Conservation (phyloP, 2,797 vertebrate species). For the Graptemys geographica region DNA sequence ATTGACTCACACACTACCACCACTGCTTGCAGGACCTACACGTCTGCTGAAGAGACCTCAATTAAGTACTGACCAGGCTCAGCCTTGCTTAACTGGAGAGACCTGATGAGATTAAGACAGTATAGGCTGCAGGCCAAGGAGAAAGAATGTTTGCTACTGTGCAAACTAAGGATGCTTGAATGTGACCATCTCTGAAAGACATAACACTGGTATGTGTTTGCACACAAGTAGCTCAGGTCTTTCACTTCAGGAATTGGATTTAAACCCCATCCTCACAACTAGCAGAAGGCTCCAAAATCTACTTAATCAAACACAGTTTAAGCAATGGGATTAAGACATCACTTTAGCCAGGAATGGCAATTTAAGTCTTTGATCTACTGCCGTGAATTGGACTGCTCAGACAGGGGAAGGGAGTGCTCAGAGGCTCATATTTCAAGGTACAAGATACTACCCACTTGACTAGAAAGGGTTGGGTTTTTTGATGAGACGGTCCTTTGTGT, state of each 20-base stretch:
- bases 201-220: not conserved
- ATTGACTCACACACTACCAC: not conserved
- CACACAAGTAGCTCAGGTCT: not conserved
- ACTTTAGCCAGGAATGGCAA: not conserved
- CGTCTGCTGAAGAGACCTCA: not conserved
- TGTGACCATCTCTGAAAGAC: accelerated
- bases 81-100: not conserved
- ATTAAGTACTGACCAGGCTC: not conserved
- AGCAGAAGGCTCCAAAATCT: not conserved
- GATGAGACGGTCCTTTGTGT: not conserved
- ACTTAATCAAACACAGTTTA: not conserved
- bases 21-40: not conserved
- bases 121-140: not conserved
- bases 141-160: not conserved
- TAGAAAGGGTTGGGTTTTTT: not conserved
- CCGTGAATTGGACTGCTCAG: not conserved
- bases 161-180: not conserved
- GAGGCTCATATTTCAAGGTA: not conserved
- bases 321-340: not conserved
- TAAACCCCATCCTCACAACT: not conserved
- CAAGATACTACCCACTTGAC: not conserved
- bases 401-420: not conserved
- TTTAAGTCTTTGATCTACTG: not conserved
- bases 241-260: not conserved
- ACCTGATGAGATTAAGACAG: not conserved